Evolutionary conservation across 2,797 vertebrate genomes (phyloP).

Genomic region (Oreochromis mossambicus): DNA sequence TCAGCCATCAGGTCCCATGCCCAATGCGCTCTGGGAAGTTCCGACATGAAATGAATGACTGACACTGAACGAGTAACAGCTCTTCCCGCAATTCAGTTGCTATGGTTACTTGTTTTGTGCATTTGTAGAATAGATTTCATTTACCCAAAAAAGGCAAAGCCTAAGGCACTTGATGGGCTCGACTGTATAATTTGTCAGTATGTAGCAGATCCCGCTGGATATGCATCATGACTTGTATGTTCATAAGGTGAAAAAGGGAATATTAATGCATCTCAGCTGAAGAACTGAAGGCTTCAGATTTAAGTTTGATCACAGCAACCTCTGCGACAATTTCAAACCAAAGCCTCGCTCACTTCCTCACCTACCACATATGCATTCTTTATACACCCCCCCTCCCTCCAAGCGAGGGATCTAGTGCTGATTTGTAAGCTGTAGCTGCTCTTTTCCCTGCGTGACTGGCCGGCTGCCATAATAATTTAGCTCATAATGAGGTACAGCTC

Average conservation of each 20-base stretch:
- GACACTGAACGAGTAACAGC: slow-evolving; percentile 56
- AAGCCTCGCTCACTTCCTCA: not conserved
- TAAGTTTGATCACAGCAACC: slow-evolving; percentile 36
- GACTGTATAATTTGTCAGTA: slow-evolving; percentile 48
- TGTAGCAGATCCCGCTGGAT: slow-evolving; percentile 21
- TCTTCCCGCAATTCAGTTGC: slow-evolving; percentile 75
- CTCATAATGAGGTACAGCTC: slow-evolving; percentile 64
- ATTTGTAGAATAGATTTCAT: slow-evolving; percentile 73
- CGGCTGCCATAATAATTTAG: slow-evolving; percentile 60
- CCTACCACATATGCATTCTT: slow-evolving; percentile 35
- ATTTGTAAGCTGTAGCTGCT: slow-evolving; percentile 43
- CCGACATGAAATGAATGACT: slow-evolving; percentile 61
- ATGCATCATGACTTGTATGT: slow-evolving; percentile 39
- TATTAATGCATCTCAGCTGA: slow-evolving; percentile 24
- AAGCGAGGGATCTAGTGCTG: slow-evolving; percentile 7
- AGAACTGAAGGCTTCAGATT: slow-evolving; percentile 12
- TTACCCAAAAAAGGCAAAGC: slow-evolving; percentile 68
- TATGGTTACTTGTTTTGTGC: slow-evolving; percentile 79
- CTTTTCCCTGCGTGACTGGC: slow-evolving; percentile 41
- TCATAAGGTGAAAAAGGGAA: slow-evolving; percentile 31
- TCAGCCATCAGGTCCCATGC: slow-evolving; percentile 65
- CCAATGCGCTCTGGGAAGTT: slow-evolving; percentile 62
- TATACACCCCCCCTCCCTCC: not conserved
- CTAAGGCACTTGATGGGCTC: slow-evolving; percentile 54
- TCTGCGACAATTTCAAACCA: slow-evolving; percentile 26